Evolutionary conservation across 2,888 invertebrate genomes (phyloP).

Genomic region (Tenthredo amoena): DNA sequence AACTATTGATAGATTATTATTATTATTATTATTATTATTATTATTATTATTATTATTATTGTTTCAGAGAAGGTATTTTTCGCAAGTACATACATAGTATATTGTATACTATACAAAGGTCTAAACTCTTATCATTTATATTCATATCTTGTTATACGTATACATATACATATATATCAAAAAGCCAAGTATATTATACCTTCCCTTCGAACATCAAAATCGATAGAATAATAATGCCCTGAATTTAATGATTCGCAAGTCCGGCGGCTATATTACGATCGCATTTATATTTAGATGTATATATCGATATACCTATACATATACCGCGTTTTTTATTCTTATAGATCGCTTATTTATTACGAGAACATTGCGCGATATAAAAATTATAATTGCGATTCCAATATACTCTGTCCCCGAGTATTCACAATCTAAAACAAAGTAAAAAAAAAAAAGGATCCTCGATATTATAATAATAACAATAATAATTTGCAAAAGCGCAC

Average conservation of each 20-base stretch:
- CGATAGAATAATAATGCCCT: constrained; percentile 38
- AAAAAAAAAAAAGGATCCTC: neutral
- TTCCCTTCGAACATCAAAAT: constrained; percentile 7
- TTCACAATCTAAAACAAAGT: neutral
- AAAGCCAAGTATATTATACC: neutral
- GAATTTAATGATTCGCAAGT: constrained; percentile 18
- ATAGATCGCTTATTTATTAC: neutral
- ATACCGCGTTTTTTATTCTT: neutral
- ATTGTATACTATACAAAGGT: neutral
- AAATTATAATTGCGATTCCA: neutral
- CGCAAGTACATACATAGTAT: neutral
- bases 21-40: neutral
- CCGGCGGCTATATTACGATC: neutral
- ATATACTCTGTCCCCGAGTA: constrained; percentile 33
- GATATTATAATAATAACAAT: constrained; percentile 59
- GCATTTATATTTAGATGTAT: neutral
- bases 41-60: neutral
- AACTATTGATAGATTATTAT: neutral
- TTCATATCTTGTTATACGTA: neutral
- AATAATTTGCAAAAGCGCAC: neutral
- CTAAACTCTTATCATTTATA: neutral
- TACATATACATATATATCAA: neutral
- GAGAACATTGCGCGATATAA: neutral
- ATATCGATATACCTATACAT: too few species aligned
- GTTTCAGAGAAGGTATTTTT: constrained; percentile 7